A percentile compares a stretch with the other conserved stretches of the same genome.
These are phyloP conservation scores for Mantis religiosa DNA, from an alignment of 2,888 invertebrate genomes.

Conservation along the genomic window DNA sequence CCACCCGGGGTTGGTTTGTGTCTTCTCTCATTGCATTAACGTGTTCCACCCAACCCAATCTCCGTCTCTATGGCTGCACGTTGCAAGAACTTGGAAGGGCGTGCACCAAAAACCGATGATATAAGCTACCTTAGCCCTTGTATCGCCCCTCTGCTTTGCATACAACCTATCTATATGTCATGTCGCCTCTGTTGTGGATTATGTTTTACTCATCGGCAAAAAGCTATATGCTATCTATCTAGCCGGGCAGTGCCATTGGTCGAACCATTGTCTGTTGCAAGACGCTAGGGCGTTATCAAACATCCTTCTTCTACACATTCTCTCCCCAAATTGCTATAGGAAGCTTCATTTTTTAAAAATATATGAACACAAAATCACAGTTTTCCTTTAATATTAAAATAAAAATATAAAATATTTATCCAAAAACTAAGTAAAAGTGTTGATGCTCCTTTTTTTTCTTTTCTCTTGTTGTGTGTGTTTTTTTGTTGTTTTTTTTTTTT, in stretches of 20 bases:
- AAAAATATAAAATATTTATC: too few relatives aligned
- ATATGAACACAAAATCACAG: too few relatives aligned
- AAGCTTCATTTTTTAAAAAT: too few relatives aligned
- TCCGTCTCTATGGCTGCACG: not conserved
- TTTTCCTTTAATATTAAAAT: too few relatives aligned
- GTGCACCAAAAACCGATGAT: not conserved
- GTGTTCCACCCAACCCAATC: not conserved
- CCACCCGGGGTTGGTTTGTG: slow-evolving; percentile 2
- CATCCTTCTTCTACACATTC: too few relatives aligned
- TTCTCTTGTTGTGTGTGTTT: too few relatives aligned
- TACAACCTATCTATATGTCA: slow-evolving; percentile 7
- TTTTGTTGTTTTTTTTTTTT: too few relatives aligned
- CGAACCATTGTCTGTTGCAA: not conserved
- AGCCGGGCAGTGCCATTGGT: not conserved
- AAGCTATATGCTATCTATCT: not conserved
- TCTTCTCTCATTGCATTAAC: slow-evolving; percentile 15
- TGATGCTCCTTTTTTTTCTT: too few relatives aligned
- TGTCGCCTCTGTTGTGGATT: not conserved
- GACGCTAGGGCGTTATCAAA: not conserved
- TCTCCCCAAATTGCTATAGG: too few relatives aligned
- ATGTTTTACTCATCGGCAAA: not conserved
- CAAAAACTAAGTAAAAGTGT: too few relatives aligned
- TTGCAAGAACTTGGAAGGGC: slow-evolving; percentile 10
- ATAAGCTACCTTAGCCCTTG: not conserved
- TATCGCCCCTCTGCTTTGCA: not conserved